Percentiles rank a stretch among this genome's conserved stretches.
phyloP scores from a whole-genome alignment of 2,113 vertebrate genomes.

The Solea solea region DNA sequence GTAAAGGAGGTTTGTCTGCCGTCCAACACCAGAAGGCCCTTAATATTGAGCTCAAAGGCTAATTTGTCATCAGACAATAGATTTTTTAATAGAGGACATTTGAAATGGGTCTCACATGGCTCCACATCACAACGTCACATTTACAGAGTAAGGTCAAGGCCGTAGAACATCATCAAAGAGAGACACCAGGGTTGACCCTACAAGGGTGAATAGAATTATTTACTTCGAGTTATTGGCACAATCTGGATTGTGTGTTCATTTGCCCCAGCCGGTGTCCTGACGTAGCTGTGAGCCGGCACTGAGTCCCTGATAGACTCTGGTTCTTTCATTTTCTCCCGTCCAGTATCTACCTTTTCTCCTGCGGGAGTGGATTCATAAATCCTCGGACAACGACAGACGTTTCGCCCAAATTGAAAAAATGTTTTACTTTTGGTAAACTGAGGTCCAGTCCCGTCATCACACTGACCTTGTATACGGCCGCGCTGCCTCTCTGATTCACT shows the following conservation, averaged over 20 bases:
- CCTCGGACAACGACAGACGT: neutral
- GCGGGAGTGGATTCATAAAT: neutral
- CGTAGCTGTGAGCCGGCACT: neutral
- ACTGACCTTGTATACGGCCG: neutral
- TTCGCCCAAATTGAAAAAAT: neutral
- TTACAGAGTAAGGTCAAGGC: neutral
- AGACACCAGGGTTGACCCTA: neutral
- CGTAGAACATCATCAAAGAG: neutral
- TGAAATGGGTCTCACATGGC: neutral
- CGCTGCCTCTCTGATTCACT: neutral
- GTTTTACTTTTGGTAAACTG: neutral
- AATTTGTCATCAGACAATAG: no score
- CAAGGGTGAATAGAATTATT: neutral
- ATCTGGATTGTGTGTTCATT: neutral
- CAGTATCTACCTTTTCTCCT: neutral
- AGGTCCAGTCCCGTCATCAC: neutral
- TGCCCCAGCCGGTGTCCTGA: neutral
- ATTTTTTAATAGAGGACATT: neutral
- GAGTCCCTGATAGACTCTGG: neutral
- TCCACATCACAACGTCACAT: neutral
- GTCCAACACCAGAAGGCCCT: no score
- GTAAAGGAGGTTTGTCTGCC: no score
- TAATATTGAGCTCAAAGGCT: no score
- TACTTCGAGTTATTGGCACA: neutral
- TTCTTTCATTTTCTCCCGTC: constrained; percentile 1